These are phyloP conservation scores for Microcebus murinus DNA, from an alignment of 2,113 vertebrate genomes.

Conservation along the genomic window DNA sequence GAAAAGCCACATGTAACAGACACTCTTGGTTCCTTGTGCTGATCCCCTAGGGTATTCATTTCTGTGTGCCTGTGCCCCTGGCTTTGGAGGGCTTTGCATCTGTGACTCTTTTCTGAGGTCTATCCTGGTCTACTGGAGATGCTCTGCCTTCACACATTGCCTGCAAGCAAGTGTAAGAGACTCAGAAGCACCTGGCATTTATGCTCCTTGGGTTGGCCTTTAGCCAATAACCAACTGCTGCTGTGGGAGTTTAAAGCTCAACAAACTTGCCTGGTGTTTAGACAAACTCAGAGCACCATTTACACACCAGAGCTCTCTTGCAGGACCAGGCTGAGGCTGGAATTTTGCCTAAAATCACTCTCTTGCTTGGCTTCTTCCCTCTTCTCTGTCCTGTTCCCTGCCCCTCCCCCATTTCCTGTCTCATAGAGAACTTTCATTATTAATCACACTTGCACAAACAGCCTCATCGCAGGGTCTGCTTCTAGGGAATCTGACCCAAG, in stretches of 20 bases:
- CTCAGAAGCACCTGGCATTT: background rate
- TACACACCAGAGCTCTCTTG: background rate
- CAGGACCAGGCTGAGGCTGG: background rate
- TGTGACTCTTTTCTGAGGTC: background rate
- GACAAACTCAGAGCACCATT: background rate
- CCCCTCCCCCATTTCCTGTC: background rate
- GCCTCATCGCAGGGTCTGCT: background rate
- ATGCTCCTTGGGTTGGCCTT: background rate
- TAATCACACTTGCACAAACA: background rate
- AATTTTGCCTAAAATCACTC: background rate
- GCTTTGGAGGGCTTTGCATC: background rate
- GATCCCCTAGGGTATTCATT: background rate
- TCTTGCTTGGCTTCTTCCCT: background rate
- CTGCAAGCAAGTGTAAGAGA: background rate
- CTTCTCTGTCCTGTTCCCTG: background rate
- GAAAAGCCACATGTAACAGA: background rate
- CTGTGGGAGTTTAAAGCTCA: background rate
- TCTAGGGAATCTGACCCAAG: background rate
- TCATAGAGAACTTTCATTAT: background rate
- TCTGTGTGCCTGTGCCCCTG: background rate
- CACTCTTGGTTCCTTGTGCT: background rate
- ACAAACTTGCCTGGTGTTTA: background rate
- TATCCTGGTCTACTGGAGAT: background rate
- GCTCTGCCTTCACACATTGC: background rate
- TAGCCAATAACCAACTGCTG: background rate